Conservation (phyloP, 2,113 vertebrate genomes). For the Tychaedon coryphoeus region DNA sequence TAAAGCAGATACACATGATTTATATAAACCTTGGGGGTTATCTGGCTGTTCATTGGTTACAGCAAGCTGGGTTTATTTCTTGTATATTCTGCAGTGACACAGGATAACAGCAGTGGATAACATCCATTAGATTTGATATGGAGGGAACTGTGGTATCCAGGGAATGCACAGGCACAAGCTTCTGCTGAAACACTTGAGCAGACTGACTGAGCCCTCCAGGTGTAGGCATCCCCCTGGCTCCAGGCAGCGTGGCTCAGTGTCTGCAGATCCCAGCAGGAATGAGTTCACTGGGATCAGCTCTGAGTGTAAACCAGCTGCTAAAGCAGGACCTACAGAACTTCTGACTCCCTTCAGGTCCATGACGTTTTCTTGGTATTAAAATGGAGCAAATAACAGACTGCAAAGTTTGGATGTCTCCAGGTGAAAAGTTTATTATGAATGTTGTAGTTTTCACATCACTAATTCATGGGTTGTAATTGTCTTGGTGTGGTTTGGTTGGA, state of each 20-base stretch:
- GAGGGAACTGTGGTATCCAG: background rate
- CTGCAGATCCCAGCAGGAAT: background rate
- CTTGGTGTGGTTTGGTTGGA: background rate
- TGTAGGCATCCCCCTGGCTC: background rate
- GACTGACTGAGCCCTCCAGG: background rate
- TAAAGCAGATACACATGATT: background rate
- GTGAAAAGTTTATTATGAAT: background rate
- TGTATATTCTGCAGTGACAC: background rate
- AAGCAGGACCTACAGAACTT: background rate
- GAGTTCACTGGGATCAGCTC: background rate
- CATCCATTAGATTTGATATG: background rate
- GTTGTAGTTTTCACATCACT: background rate
- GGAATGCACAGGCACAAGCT: background rate
- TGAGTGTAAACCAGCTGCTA: background rate
- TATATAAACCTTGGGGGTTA: background rate
- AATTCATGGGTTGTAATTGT: background rate
- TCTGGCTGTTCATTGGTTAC: background rate
- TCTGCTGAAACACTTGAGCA: background rate
- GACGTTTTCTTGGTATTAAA: background rate
- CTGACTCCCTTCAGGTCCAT: background rate
- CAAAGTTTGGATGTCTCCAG: background rate
- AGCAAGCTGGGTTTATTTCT: background rate
- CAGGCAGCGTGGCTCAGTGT: rapidly evolving
- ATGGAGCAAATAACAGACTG: background rate
- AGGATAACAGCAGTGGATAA: background rate